Base-by-base conservation (phyloP, 2,797 vertebrate species). In the Phylloscopus collybita region DNA sequence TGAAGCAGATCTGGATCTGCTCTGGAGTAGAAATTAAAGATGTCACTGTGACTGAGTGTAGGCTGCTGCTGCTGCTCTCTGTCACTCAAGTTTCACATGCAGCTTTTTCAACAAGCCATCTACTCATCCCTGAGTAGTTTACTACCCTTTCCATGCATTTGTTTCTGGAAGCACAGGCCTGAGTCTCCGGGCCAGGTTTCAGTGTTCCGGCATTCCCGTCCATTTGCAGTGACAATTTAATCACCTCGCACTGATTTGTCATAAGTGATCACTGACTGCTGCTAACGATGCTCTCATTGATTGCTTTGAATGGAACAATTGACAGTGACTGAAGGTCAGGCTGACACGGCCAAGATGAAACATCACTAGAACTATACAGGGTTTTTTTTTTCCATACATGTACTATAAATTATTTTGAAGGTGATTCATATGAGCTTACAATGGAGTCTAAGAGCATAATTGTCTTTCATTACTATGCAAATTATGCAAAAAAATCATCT, bases 391-490 rank as follows among this genome's bases (percentile, higher is more conserved):
- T 45, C 54, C 61, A 74, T 47, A 78, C 14, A 10, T 73, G 75
- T 61, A 74, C 44, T 75, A 78, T 62, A 82, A 53, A 61, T 92
- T 94, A 86, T 73, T 81, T 59, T 83, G 94, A 96, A 96, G 92
- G 96, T 97, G 96, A 96, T 95, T 92, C 95, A 75, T 16, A 81
- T 7, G 81, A 67, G 87, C 90, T 88, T 95, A 95, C 95, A 95
- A 95, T 71, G n/a, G 82, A 97, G 88, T 82, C 86, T 85, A 71
- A 79, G 74, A 80, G 90, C 91, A 66, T 65, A 89, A 95, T 60
- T 94, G 86, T 96, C 91, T 91, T 88, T 65, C 95, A 97, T 97
- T 97, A 93, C 93, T 96, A 98, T 97, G 97, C 95, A 98, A 98
- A 98, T 97, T 82, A 13, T 50, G 93, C 80, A 97, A 97, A 97